Base-by-base conservation (phyloP, 2,113 vertebrate species). In the Scartelaos histophorus region DNA sequence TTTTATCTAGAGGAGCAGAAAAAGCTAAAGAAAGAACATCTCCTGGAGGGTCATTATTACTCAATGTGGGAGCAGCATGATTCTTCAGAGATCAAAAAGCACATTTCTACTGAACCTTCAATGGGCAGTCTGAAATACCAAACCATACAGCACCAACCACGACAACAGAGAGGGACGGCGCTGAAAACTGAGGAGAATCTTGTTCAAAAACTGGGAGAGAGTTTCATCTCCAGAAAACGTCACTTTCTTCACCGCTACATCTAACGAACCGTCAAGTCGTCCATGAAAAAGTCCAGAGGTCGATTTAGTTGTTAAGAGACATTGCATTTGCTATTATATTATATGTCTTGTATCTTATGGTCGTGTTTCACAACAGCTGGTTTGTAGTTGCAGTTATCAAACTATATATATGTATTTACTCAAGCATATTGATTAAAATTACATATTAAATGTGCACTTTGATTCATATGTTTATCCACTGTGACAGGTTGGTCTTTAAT, bases 401-500 rank as follows among this genome's bases (percentile, higher is more conserved):
- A n/a, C n/a, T n/a, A n/a, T n/a, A n/a, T n/a, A n/a, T n/a, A n/a
- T n/a, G n/a, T n/a, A n/a, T n/a, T n/a, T n/a, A n/a, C 12, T 47
- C 13, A 47, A 47, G 15, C 3, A 47, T 15, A 13, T 47, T 13
- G 13, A 15, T 47, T 47, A 47, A 47, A 47, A 47, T n/a, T n/a
- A n/a, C n/a, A 16, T 16, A 47, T 5, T 6, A 51, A 11, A 43
- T 10, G 10, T 43, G 38, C 7, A 43, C 10, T 43, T 43, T 43
- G 38, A 43, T 17, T 51, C 15, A 17, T 51, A 15, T 4, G 49
- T 53, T 16, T 64, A 13, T 0, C 5, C n/a, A 47, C 60, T 34
- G 25, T 62, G 60, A 21, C 22, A 13, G 19, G 15, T 60, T 53
- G 67, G 7, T 22, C 19, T 11, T 68, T 71, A 61, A 69, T 67